Conservation (phyloP, 1,140 invertebrate species). For the Musca domestica region DNA sequence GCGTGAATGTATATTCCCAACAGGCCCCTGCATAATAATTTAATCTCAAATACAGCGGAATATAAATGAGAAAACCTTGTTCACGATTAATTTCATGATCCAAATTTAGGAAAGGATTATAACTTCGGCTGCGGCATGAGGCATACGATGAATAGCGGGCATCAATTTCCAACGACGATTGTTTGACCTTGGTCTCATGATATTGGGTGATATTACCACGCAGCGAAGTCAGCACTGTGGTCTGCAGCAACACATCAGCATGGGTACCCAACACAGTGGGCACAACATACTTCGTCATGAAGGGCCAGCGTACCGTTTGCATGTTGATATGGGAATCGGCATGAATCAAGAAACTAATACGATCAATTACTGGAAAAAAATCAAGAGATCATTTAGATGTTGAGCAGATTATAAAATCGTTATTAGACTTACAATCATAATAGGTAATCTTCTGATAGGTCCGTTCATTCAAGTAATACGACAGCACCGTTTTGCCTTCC, state of each 20-base stretch:
- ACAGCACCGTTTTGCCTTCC: constrained; percentile 61
- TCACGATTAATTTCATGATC: constrained; percentile 61
- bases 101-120: constrained; percentile 60
- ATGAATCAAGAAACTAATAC: constrained; percentile 38
- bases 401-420: background rate
- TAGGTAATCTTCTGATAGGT: constrained; percentile 56
- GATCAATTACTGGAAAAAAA: constrained; percentile 36
- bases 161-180: constrained; percentile 60
- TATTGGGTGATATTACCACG: constrained; percentile 59
- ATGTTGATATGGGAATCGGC: constrained; percentile 50
- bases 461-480: constrained; percentile 60
- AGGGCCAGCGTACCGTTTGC: constrained; percentile 50
- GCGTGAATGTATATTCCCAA: constrained; percentile 41
- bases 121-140: constrained; percentile 58
- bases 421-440: constrained; percentile 47
- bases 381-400: background rate
- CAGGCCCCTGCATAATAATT: constrained; percentile 39
- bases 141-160: constrained; percentile 61
- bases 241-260: constrained; percentile 55
- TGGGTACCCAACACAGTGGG: constrained; percentile 60
- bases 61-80: constrained; percentile 60
- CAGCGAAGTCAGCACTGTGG: constrained; percentile 58
- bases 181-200: constrained; percentile 41
- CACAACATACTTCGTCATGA: constrained; percentile 55
- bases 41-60: constrained; percentile 57